A percentile compares a stretch with the other conserved stretches of the same genome.
phyloP scores from a whole-genome alignment of 2,797 vertebrate species.

The Sebastolobus alascanus region DNA sequence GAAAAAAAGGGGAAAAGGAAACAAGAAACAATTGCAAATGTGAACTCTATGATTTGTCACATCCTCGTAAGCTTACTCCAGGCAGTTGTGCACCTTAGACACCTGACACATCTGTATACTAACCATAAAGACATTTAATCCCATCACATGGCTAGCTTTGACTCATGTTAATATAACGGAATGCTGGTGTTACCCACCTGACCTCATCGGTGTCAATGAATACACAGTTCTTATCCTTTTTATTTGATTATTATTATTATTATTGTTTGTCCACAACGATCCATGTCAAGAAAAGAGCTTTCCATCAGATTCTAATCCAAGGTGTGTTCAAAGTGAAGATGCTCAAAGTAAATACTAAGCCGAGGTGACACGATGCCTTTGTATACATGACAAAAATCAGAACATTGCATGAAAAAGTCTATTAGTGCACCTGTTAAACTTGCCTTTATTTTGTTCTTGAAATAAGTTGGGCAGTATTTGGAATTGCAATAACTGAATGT shows the following conservation, averaged over 20 bases:
- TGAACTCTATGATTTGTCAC: constrained; percentile 74
- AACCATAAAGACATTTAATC: constrained; percentile 75
- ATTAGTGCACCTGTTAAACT: constrained; percentile 82
- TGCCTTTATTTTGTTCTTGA: constrained; percentile 78
- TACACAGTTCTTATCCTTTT: constrained; percentile 48
- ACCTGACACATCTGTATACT: constrained; percentile 80
- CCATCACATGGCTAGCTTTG: constrained; percentile 74
- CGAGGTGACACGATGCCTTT: constrained; percentile 75
- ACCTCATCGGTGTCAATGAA: constrained; percentile 70
- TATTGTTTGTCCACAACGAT: constrained; percentile 56
- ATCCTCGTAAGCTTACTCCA: constrained; percentile 69
- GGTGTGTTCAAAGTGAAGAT: constrained; percentile 70
- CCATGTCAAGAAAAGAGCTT: constrained; percentile 65
- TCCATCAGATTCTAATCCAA: constrained; percentile 58
- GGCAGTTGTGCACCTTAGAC: constrained; percentile 80
- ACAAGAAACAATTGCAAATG: constrained; percentile 72
- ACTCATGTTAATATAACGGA: constrained; percentile 77
- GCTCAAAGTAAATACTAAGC: constrained; percentile 69
- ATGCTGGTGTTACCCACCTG: constrained; percentile 78
- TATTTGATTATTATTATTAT: constrained; percentile 15
- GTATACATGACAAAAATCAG: constrained; percentile 77
- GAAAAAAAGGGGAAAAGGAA: constrained; percentile 66
- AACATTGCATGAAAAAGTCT: constrained; percentile 84
- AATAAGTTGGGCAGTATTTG: constrained; percentile 65
- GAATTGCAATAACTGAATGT: constrained; percentile 76